A percentile compares a stretch with the other conserved stretches of the same genome.
Conservation (phyloP, 2,113 vertebrate genomes). For the Orientallactaga bullata region DNA sequence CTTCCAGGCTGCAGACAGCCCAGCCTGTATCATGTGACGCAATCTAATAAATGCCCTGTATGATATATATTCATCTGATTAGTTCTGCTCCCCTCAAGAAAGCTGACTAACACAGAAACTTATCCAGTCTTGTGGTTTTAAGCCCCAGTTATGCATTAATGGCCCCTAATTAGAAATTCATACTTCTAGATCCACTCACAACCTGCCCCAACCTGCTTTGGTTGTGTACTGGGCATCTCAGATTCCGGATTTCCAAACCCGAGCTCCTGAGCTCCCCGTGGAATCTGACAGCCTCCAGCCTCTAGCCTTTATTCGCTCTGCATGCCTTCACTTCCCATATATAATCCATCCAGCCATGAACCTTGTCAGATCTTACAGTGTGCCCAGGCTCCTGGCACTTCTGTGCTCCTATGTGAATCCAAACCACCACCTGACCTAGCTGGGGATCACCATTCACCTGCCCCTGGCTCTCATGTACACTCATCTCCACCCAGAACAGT, state of each 20-base stretch:
- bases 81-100: background rate
- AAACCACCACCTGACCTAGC: no score
- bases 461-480: background rate
- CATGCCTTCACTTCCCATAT: background rate
- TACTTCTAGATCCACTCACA: background rate
- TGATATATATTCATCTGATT: no score
- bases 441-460: background rate
- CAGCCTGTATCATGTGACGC: no score
- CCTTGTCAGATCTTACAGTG: background rate
- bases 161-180: background rate
- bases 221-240: background rate
- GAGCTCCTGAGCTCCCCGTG: background rate
- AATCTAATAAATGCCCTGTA: no score
- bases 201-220: no score
- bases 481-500: background rate
- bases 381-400: background rate
- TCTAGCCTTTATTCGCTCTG: background rate
- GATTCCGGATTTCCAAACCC: background rate
- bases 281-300: background rate
- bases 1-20: no score
- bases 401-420: accelerated
- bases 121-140: background rate
- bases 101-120: background rate
- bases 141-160: background rate
- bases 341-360: background rate